phyloP scores from a whole-genome alignment of 37 sponge, comb jelly and placozoan species.

The Hormiphora californensis region DNA sequence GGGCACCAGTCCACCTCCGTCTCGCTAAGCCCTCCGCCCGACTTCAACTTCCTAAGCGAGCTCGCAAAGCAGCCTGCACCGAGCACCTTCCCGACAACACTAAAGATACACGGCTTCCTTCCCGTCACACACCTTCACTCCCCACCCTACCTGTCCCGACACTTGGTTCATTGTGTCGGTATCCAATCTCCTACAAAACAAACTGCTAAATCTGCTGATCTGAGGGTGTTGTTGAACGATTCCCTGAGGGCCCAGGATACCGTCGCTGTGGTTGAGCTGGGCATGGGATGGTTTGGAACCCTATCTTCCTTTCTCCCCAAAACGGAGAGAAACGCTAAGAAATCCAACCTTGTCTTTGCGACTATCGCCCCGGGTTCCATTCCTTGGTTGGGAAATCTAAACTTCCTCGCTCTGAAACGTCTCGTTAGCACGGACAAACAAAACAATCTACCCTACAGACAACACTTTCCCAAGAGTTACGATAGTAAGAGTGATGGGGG shows the following conservation, averaged over 20 bases:
- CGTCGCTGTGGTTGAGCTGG: slow-evolving; percentile 22
- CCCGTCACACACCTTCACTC: slow-evolving; percentile 28
- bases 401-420: slow-evolving; percentile 24
- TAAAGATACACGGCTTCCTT: slow-evolving; percentile 26
- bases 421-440: slow-evolving; percentile 8
- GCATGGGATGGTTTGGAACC: slow-evolving; percentile 23
- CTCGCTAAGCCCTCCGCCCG: not conserved
- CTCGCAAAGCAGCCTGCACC: not conserved
- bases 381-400: slow-evolving; percentile 23
- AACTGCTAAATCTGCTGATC: slow-evolving; percentile 3
- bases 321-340: slow-evolving; percentile 30
- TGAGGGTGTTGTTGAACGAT: slow-evolving; percentile 15
- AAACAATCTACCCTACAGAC: slow-evolving; percentile 16
- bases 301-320: slow-evolving; percentile 21
- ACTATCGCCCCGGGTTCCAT: slow-evolving; percentile 9
- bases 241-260: slow-evolving; percentile 19
- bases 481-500: slow-evolving; percentile 6
- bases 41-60: not conserved
- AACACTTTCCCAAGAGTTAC: not conserved
- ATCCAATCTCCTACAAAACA: not conserved
- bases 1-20: slow-evolving; percentile 40
- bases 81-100: slow-evolving; percentile 11
- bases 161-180: not conserved
- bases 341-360: slow-evolving; percentile 8
- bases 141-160: slow-evolving; percentile 28